A percentile compares a stretch with the other conserved stretches of the same genome.
Evolutionary conservation across 1,140 invertebrate genomes (phyloP).

Genomic region (Melanaphis sacchari): DNA sequence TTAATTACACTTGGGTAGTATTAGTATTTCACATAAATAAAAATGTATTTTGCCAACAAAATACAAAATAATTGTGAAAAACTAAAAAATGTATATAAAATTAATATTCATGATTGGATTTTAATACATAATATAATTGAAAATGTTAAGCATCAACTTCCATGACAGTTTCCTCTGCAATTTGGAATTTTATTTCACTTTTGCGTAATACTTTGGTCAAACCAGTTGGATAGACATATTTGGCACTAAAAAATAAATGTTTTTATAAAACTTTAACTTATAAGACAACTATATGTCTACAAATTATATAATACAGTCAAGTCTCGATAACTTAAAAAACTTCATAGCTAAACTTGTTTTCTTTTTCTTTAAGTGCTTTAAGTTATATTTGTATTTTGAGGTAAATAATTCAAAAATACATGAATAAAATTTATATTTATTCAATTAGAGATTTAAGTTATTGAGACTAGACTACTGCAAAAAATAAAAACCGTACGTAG

Average conservation of each 20-base stretch:
- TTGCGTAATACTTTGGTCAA: conserved; percentile 6
- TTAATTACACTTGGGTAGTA: background rate
- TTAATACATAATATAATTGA: background rate
- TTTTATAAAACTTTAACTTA: background rate
- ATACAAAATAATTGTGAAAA: background rate
- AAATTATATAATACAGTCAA: too few relatives aligned
- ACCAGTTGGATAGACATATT: conserved; percentile 30
- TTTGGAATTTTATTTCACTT: conserved; percentile 31
- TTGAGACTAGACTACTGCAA: too few relatives aligned
- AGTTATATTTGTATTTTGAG: too few relatives aligned
- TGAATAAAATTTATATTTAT: background rate
- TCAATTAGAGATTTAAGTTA: too few relatives aligned
- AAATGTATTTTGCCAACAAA: conserved; percentile 16
- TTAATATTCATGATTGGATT: background rate
- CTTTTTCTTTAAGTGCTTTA: too few relatives aligned
- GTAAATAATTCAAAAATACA: background rate
- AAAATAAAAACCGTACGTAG: background rate
- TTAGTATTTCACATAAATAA: background rate
- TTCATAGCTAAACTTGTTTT: too few relatives aligned
- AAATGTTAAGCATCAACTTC: conserved; percentile 30
- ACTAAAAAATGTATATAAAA: background rate
- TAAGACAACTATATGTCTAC: too few relatives aligned
- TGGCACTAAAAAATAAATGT: conserved; percentile 3
- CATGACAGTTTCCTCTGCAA: conserved; percentile 31
- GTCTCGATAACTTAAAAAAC: too few relatives aligned